Evolutionary conservation across 2,113 vertebrate genomes (phyloP), one percentile per base, ranked within the genome.

Genomic region (Raphicerus campestris): DNA sequence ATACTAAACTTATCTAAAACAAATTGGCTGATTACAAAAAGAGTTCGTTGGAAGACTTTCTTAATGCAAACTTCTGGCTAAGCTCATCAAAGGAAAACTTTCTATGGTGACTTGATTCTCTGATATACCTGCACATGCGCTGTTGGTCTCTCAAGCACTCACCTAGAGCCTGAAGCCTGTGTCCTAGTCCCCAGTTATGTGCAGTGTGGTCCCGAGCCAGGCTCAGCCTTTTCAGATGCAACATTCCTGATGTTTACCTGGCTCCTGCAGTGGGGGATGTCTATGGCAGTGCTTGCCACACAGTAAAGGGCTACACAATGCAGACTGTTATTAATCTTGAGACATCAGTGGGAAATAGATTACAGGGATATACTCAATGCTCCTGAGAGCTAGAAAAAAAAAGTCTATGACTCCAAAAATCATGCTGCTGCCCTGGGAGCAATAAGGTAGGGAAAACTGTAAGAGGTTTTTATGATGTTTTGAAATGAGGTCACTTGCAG

Each of bases 221-320:
- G 32, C 45, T 81, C 32, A 1, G 28, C 10, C 4, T 87, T 78
- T 42, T 53, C 5, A 8, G 63, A 22, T 0, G 32, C 47, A 32
- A n/a, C 63, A 28, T 20, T 7, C 15, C 4, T 1, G 4, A 2
- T 11, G 47, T 28, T 82, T 75, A 5, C 28, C 10, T 26, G 66
- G 42, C 82, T 85, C 7, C 20, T 28, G 10, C 19, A 20, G 1
- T 39, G 35, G 17, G 45, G 10, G 2, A 2, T 7, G 45, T 39
- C 42, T 32, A 1, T 2, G 9, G 17, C 16, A 35, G 77, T 1
- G 1, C n/a, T 81, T 61, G 47, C 32, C n/a, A 47, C 45, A 35
- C 5, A 2, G 26, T 3, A 42, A n/a, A 5, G 19, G 49, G 9
- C n/a, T 70, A 8, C 7, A 5, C 20, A 3, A 3, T 0, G 8